These are phyloP conservation scores for Myotis lucifugus DNA, from an alignment of 2,113 vertebrate genomes.

Conservation along the genomic window DNA sequence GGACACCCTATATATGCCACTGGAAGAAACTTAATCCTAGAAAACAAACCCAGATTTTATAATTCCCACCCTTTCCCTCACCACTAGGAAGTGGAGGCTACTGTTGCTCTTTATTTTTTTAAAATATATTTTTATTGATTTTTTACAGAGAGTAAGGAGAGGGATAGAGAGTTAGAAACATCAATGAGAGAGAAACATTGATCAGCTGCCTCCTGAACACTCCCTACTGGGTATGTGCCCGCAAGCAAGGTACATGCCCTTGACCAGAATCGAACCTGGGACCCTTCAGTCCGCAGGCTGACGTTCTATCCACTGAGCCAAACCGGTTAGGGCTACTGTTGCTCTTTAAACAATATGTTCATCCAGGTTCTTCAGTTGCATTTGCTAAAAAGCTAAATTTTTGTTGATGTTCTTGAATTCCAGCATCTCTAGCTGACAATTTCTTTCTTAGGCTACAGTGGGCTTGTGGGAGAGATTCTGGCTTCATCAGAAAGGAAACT, in stretches of 20 bases:
- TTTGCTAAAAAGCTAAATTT: constrained; percentile 3
- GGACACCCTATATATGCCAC: neutral
- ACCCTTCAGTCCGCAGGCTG: too few relatives aligned
- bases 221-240: too few relatives aligned
- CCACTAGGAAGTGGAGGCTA: neutral
- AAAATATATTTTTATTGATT: too few relatives aligned
- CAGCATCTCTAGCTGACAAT: neutral
- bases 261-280: too few relatives aligned
- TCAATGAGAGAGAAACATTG: too few relatives aligned
- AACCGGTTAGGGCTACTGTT: neutral
- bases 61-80: neutral
- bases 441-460: neutral
- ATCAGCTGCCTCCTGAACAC: too few relatives aligned
- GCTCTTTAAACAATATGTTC: neutral
- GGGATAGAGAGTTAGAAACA: too few relatives aligned
- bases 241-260: too few relatives aligned
- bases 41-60: neutral
- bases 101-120: neutral
- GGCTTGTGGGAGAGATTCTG: neutral
- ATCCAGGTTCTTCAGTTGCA: neutral
- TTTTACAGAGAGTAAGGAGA: too few relatives aligned
- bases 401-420: neutral
- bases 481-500: neutral
- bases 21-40: constrained; percentile 39
- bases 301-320: too few relatives aligned